Conservation (phyloP, 92 coral and sea anemone genomes). For the Paragorgia papillata region DNA sequence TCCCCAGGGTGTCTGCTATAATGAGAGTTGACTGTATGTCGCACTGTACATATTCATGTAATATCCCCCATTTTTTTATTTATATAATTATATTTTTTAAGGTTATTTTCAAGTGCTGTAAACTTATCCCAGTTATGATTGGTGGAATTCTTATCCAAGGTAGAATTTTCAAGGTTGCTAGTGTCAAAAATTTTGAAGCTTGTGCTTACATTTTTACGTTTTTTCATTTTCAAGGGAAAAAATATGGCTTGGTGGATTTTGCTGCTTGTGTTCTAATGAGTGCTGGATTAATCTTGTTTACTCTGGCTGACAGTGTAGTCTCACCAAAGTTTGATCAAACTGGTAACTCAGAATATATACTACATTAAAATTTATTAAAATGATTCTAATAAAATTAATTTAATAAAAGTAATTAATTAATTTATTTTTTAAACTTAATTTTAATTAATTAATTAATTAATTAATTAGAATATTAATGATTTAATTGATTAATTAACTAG, state of each 20-base stretch:
- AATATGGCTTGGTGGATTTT: conserved; percentile 72
- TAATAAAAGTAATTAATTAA: too few relatives aligned
- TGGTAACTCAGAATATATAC: conserved; percentile 53
- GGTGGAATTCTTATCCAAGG: conserved; percentile 98
- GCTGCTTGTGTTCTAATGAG: conserved; percentile 92
- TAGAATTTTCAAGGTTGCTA: too few relatives aligned
- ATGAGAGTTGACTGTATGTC: too few relatives aligned
- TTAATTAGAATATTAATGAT: too few relatives aligned
- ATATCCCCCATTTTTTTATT: too few relatives aligned
- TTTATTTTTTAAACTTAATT: too few relatives aligned
- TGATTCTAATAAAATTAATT: background rate
- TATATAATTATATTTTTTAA: conserved; percentile 25
- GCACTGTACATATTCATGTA: too few relatives aligned
- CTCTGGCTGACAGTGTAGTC: conserved; percentile 91
- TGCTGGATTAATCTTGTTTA: conserved; percentile 83
- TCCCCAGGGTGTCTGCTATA: too few relatives aligned
- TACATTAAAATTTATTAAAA: background rate
- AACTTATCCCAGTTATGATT: conserved; percentile 96
- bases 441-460: too few relatives aligned
- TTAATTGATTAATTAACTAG: too few relatives aligned
- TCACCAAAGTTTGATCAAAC: conserved; percentile 93
- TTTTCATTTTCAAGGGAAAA: too few relatives aligned
- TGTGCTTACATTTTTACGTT: background rate
- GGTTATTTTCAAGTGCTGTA: conserved; percentile 99
- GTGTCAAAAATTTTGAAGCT: too few relatives aligned